phyloP scores from a whole-genome alignment of 2,888 invertebrate species.

The Dynastes maya region DNA sequence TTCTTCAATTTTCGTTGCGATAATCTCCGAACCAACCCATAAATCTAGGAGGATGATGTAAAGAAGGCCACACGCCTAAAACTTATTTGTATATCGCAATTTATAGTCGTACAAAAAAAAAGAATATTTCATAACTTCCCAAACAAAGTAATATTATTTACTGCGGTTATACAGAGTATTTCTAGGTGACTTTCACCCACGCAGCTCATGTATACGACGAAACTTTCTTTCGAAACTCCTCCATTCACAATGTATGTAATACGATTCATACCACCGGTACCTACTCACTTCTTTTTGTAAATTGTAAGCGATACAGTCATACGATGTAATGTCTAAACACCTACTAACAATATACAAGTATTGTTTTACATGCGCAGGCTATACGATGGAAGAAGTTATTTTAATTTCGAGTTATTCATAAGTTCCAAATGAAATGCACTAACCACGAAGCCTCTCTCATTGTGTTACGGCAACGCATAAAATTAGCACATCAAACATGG shows the following conservation, averaged over 20 bases:
- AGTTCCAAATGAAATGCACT: conserved; percentile 18
- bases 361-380: conserved; percentile 1
- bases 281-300: not conserved
- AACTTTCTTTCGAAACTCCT: conserved; percentile 39
- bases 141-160: conserved; percentile 34
- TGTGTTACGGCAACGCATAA: conserved; percentile 38
- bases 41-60: conserved; percentile 15
- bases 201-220: conserved; percentile 12
- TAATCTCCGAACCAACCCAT: conserved; percentile 8
- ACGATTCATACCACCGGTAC: conserved; percentile 10
- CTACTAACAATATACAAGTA: not conserved
- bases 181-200: conserved; percentile 45
- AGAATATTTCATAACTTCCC: conserved; percentile 27
- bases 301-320: not conserved
- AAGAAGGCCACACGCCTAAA: conserved; percentile 8
- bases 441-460: conserved; percentile 12
- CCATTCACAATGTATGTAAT: conserved; percentile 22
- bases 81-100: not conserved
- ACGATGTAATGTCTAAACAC: no score
- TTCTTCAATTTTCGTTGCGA: conserved; percentile 1
- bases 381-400: not conserved
- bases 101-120: conserved; percentile 15
- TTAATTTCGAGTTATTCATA: conserved; percentile 4
- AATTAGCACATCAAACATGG: conserved; percentile 41
- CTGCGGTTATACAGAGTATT: conserved; percentile 26